phyloP scores from a whole-genome alignment of 2,797 vertebrate species.

The Malurus leucopterus region DNA sequence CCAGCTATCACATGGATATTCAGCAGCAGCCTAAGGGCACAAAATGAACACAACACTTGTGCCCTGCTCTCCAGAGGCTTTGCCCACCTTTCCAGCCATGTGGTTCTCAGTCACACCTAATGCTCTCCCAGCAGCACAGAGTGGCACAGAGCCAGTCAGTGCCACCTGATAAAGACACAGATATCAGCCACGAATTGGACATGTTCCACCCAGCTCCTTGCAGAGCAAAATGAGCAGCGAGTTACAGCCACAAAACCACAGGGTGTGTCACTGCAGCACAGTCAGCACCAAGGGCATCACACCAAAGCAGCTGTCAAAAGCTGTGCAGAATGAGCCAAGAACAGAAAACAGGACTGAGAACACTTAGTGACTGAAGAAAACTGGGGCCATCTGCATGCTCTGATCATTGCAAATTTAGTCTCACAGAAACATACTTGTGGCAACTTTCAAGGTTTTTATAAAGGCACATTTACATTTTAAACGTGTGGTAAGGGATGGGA shows the following conservation, averaged over 20 bases:
- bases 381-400: neutral
- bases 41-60: rapidly evolving
- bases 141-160: neutral
- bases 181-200: rapidly evolving
- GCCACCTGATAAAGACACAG: neutral
- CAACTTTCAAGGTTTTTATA: neutral
- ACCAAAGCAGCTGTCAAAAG: neutral
- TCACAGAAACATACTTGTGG: rapidly evolving
- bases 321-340: neutral
- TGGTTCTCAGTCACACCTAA: neutral
- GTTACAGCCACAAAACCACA: neutral
- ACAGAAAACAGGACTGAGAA: neutral
- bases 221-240: rapidly evolving
- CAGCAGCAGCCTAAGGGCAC: neutral
- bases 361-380: neutral
- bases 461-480: neutral
- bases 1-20: neutral
- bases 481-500: neutral
- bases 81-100: neutral
- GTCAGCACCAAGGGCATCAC: neutral
- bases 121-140: neutral
- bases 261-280: neutral
- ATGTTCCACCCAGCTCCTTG: rapidly evolving
- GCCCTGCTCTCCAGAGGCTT: neutral
- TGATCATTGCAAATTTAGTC: neutral